Conservation (phyloP, 2,113 vertebrate genomes). For the Dascyllus trimaculatus region DNA sequence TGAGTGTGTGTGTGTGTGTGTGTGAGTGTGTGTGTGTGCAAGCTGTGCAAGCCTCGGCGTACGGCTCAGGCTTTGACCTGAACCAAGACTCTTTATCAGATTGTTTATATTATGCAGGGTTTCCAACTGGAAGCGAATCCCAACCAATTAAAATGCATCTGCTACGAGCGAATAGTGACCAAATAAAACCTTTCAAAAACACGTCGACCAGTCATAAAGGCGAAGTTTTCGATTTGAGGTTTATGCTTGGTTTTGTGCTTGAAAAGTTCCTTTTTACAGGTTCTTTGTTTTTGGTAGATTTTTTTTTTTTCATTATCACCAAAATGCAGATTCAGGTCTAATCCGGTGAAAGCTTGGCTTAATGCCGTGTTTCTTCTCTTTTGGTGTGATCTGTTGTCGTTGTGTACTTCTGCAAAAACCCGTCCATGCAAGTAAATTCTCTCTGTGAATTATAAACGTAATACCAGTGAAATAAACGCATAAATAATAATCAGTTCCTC, state of each 20-base stretch:
- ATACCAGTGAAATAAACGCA: neutral
- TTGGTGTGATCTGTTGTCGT: neutral
- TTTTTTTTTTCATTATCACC: constrained; percentile 32
- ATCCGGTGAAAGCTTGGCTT: constrained; percentile 9
- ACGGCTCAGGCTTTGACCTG: constrained; percentile 33
- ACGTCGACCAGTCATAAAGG: neutral
- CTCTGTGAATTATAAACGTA: neutral
- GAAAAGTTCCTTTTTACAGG: too few species aligned
- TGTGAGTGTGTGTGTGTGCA: neutral
- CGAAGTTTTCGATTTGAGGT: too few species aligned
- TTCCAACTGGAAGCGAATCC: neutral
- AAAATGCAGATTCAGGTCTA: constrained; percentile 8
- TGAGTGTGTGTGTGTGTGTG: constrained; percentile 14
- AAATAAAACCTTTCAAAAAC: constrained; percentile 18
- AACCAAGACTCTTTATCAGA: constrained; percentile 16
- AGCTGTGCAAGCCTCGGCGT: neutral
- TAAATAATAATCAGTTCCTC: neutral
- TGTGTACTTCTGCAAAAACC: neutral
- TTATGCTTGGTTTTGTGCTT: too few species aligned
- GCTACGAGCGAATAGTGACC: neutral
- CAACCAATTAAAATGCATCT: neutral
- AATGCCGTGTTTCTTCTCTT: neutral
- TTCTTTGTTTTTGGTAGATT: constrained; percentile 9
- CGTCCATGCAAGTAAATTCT: neutral
- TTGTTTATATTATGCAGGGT: neutral